Percentiles rank a stretch among this genome's conserved stretches.
Evolutionary conservation across 2,797 vertebrate genomes (phyloP).

Genomic region (Trachurus trachurus): DNA sequence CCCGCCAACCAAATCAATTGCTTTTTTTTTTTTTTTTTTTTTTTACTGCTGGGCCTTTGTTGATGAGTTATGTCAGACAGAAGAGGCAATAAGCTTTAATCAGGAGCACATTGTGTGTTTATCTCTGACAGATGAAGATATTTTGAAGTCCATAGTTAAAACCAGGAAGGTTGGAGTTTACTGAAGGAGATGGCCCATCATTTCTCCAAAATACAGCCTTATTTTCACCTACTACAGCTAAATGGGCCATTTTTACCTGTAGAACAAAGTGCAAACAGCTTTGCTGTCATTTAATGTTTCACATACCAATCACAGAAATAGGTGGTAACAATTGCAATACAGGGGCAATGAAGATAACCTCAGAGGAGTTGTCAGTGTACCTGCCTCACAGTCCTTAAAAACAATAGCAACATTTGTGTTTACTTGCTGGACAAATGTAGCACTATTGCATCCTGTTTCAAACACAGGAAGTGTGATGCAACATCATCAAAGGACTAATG

Average conservation of each 20-base stretch:
- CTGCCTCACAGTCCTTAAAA: background rate
- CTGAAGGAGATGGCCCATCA: background rate
- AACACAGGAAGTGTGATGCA: slow-evolving; percentile 30
- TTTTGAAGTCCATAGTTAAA: slow-evolving; percentile 23
- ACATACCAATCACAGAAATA: background rate
- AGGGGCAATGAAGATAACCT: background rate
- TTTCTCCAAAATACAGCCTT: background rate
- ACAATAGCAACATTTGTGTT: slow-evolving; percentile 11
- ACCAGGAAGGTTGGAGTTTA: slow-evolving; percentile 7
- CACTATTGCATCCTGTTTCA: slow-evolving; percentile 6
- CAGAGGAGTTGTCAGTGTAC: background rate
- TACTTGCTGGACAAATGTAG: slow-evolving; percentile 1
- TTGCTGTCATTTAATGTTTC: background rate
- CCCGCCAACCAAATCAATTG: slow-evolving; percentile 75
- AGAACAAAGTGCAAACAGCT: background rate
- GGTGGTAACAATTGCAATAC: background rate
- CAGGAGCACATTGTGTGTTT: slow-evolving; percentile 48
- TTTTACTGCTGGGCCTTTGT: slow-evolving; percentile 71
- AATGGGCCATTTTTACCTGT: background rate
- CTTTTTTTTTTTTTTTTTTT: slow-evolving; percentile 60
- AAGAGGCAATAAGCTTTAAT: slow-evolving; percentile 67
- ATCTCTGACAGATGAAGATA: slow-evolving; percentile 42
- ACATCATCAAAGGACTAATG: slow-evolving; percentile 32
- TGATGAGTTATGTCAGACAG: slow-evolving; percentile 74
- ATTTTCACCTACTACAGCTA: background rate